These are phyloP conservation scores for Carassius auratus DNA, from an alignment of 2,113 vertebrate genomes.

Conservation along the genomic window DNA sequence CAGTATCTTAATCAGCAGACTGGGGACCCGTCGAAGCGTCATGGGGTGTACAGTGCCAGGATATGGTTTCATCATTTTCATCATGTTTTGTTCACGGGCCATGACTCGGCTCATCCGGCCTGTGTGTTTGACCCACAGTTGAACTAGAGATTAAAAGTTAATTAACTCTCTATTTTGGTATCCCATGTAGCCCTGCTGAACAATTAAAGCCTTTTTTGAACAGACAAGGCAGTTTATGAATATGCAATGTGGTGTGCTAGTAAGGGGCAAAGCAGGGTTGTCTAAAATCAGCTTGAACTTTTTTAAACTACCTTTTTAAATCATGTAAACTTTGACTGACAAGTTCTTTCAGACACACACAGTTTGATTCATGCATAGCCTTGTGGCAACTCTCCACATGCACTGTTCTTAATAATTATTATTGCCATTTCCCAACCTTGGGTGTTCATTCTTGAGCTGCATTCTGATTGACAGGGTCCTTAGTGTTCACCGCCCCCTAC, in stretches of 20 bases:
- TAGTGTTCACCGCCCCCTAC: neutral
- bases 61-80: slow-evolving; percentile 10
- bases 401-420: neutral
- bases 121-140: slow-evolving; percentile 1
- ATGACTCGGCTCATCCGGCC: neutral
- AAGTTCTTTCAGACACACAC: neutral
- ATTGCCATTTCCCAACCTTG: neutral
- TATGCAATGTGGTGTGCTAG: neutral
- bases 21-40: neutral
- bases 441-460: neutral
- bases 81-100: slow-evolving; percentile 6
- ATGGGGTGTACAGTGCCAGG: neutral
- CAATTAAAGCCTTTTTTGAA: neutral
- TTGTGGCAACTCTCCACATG: neutral
- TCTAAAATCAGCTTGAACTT: neutral
- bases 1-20: neutral
- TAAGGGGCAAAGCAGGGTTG: neutral
- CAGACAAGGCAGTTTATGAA: slow-evolving; percentile 4
- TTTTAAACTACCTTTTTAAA: too few relatives aligned
- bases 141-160: slow-evolving; percentile 34
- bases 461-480: neutral
- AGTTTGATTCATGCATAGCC: neutral
- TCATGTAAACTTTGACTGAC: neutral
- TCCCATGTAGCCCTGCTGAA: neutral
- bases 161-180: slow-evolving; percentile 28